A percentile compares a stretch with the other conserved stretches of the same genome.
These are phyloP conservation scores for Timandra comae DNA, from an alignment of 2,888 invertebrate genomes.

Conservation along the genomic window DNA sequence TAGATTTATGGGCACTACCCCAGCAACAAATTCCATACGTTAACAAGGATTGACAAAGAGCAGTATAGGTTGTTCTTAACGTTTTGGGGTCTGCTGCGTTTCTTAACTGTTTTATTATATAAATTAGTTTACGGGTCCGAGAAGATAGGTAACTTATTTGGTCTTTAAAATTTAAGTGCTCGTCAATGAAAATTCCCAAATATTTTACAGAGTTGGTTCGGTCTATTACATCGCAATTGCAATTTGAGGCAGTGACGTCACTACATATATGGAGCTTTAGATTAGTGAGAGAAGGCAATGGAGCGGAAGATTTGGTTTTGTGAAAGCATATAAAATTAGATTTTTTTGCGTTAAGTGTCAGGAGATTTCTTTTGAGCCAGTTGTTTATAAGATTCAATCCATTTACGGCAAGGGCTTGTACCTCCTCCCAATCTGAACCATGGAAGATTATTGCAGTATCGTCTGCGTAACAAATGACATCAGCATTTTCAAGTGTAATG, in stretches of 20 bases:
- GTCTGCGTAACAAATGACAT: conserved; percentile 1
- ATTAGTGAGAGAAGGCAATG: not conserved
- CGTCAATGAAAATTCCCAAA: conserved; percentile 6
- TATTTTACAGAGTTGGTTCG: conserved; percentile 5
- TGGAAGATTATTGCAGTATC: conserved; percentile 1
- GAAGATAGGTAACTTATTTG: conserved; percentile 4
- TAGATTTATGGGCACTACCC: conserved; percentile 5
- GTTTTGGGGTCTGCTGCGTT: conserved; percentile 4
- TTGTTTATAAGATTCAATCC: not conserved
- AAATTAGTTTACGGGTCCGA: conserved; percentile 5
- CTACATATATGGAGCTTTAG: conserved; percentile 5
- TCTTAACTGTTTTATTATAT: conserved; percentile 5
- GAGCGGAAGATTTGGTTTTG: conserved; percentile 24
- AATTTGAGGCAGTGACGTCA: not conserved
- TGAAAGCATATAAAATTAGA: not conserved
- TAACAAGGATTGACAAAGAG: conserved; percentile 5
- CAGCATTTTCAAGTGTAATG: not conserved
- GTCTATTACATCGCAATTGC: conserved; percentile 1
- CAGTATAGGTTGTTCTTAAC: conserved; percentile 2
- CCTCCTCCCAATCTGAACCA: not conserved
- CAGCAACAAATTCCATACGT: conserved; percentile 2
- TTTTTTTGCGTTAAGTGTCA: not conserved
- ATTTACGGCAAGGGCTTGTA: not conserved
- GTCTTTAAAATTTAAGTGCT: conserved; percentile 4
- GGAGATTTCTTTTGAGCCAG: not conserved